Conservation (phyloP, 2,888 invertebrate genomes). For the Pammene fasciana region DNA sequence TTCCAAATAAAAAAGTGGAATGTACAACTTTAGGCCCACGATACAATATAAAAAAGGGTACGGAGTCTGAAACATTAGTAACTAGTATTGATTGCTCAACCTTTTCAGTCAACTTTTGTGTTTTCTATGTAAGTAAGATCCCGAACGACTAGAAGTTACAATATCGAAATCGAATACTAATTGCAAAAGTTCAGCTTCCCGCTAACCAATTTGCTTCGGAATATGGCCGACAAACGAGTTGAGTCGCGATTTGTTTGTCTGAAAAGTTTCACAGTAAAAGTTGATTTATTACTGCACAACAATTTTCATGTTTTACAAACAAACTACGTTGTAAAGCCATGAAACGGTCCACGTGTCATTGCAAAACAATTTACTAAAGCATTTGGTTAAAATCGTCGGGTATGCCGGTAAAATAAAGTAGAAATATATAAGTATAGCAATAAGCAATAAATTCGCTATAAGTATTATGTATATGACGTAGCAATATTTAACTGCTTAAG, state of each 20-base stretch:
- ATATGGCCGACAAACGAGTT: not conserved
- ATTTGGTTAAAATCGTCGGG: conserved; percentile 12
- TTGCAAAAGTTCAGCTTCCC: conserved; percentile 4
- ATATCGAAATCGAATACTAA: not conserved
- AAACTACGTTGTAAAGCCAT: conserved; percentile 8
- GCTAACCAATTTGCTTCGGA: not conserved
- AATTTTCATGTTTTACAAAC: conserved; percentile 21
- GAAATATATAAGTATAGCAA: not conserved
- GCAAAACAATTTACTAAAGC: conserved; percentile 13
- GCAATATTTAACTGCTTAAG: not conserved
- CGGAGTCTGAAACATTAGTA: too few species aligned
- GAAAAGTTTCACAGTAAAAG: conserved; percentile 19
- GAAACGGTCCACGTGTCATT: conserved; percentile 23
- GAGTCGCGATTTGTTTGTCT: conserved; percentile 1
- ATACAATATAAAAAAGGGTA: too few species aligned
- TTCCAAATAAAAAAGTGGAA: too few species aligned
- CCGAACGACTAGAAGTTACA: not conserved
- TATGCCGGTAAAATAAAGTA: conserved; percentile 10
- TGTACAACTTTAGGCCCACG: too few species aligned
- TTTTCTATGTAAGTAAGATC: not conserved
- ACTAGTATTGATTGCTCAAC: too few species aligned
- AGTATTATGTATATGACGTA: not conserved
- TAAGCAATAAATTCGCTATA: not conserved
- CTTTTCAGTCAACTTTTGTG: too few species aligned
- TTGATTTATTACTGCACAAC: conserved; percentile 23